Percentiles rank a stretch among this genome's conserved stretches.
Evolutionary conservation across 2,888 invertebrate species (phyloP).

Genomic region (Chymomyza procnemis): DNA sequence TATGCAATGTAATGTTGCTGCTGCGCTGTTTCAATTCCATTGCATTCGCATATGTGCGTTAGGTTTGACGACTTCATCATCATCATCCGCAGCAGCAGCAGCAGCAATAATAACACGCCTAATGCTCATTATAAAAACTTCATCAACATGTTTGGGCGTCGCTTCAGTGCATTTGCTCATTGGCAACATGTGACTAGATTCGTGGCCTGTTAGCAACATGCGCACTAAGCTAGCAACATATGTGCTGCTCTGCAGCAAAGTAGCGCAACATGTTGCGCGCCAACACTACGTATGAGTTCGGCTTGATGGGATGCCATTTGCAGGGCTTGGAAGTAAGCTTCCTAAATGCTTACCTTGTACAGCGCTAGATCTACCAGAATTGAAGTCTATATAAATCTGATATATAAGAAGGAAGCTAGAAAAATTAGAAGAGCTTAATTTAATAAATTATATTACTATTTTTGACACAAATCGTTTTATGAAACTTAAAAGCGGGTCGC

Average conservation of each 20-base stretch:
- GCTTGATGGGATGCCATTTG: too few relatives aligned
- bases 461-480: too few relatives aligned
- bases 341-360: too few relatives aligned
- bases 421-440: too few relatives aligned
- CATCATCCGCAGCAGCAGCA: too few relatives aligned
- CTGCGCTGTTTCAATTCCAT: not conserved
- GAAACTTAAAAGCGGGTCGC: too few relatives aligned
- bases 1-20: constrained; percentile 1
- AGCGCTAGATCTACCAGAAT: too few relatives aligned
- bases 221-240: constrained; percentile 43
- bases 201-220: constrained; percentile 28
- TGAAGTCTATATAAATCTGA: too few relatives aligned
- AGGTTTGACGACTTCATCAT: not conserved
- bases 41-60: not conserved
- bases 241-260: not conserved
- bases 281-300: constrained; percentile 2
- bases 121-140: not conserved
- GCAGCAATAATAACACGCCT: too few relatives aligned
- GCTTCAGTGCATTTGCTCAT: not conserved
- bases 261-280: constrained; percentile 18
- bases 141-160: not conserved
- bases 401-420: too few relatives aligned
- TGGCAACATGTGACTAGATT: not conserved
- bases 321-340: too few relatives aligned
- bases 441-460: too few relatives aligned